Conservation (phyloP, 2,888 invertebrate genomes). For the Sycophila texana region DNA sequence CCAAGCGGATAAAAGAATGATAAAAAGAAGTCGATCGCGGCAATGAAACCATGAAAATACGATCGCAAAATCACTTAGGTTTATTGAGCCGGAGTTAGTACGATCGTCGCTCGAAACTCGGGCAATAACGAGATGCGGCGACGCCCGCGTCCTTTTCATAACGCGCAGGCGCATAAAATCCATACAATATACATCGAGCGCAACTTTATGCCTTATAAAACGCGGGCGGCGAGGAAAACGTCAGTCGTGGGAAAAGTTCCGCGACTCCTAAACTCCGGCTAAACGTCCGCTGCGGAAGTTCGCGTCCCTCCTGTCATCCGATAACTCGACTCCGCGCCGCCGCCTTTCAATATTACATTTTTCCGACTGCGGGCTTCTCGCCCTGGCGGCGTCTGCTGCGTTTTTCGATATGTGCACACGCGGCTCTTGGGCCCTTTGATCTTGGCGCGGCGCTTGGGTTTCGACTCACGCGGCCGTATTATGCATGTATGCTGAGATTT, state of each 20-base stretch:
- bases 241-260: conserved; percentile 63
- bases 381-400: conserved; percentile 45
- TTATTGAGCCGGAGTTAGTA: conserved; percentile 59
- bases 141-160: conserved; percentile 17
- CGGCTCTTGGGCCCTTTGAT: conserved; percentile 56
- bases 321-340: conserved; percentile 57
- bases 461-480: conserved; percentile 57
- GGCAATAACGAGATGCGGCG: conserved; percentile 34
- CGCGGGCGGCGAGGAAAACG: conserved; percentile 52
- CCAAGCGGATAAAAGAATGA: not conserved
- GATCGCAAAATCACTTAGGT: conserved; percentile 70
- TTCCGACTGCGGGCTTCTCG: conserved; percentile 48
- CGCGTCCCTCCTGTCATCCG: conserved; percentile 47
- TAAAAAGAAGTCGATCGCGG: conserved; percentile 56
- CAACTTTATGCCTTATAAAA: conserved; percentile 70
- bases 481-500: conserved; percentile 63
- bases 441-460: conserved; percentile 55
- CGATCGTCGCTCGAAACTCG: not conserved
- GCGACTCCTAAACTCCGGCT: conserved; percentile 67
- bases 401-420: conserved; percentile 47
- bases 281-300: conserved; percentile 59
- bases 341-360: conserved; percentile 63
- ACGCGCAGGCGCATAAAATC: conserved; percentile 45
- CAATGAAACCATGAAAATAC: conserved; percentile 69
- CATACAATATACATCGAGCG: conserved; percentile 38